Base-by-base conservation (phyloP, 2,888 invertebrate species). In the Ramazzottius varieornatus region DNA sequence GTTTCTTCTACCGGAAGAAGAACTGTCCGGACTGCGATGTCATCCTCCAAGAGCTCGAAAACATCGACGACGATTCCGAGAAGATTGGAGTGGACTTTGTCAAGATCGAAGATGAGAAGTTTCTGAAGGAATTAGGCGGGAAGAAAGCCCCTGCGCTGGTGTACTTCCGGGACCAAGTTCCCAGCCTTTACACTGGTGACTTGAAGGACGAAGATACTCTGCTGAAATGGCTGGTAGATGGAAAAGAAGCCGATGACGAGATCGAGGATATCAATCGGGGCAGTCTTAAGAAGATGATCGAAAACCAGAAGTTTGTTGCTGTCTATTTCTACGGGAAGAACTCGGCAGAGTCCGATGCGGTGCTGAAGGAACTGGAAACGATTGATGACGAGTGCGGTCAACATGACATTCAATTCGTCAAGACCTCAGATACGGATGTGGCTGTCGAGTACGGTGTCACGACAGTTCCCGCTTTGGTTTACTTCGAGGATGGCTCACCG, bases 191-290 rank as follows among this genome's bases (percentile, higher is more conserved):
- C 73, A 91, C 91, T 71, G 89, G 77, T 76, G 91, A 91, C 73
- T 77, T 91, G 46, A 84, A 83, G 68, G 89, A 91, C 75, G 86
- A 86, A 46, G 88, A 88, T 65, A 84, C 83, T 73, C 82, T 91
- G 32, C 78, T 91, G 2, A 82, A 84, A 68, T 91, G 91, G 91
- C 78, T 91, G 54, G 91, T 91, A 33, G 89, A 88, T 64, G 90
- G 90, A 73, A 91, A 91, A 74, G 88, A 90, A 65, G 90, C 91
- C 78, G 90, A 89, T 79, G 91, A 90, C 73, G 91, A 91, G 81
- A 93, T 93, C 73, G 92, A 92, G 75, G 92, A 93, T 75, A 93
- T 94, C 8, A 93, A 93, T 76, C 84, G 88, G 68, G 90, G 91
- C 78, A 92, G 92, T 89, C 80, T 93, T 72, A 90, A 93, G 73